Percentiles rank a stretch among this genome's conserved stretches.
These are phyloP conservation scores for Pseudolaguvia tuberculata DNA, from an alignment of 2,113 vertebrate species.

Conservation along the genomic window DNA sequence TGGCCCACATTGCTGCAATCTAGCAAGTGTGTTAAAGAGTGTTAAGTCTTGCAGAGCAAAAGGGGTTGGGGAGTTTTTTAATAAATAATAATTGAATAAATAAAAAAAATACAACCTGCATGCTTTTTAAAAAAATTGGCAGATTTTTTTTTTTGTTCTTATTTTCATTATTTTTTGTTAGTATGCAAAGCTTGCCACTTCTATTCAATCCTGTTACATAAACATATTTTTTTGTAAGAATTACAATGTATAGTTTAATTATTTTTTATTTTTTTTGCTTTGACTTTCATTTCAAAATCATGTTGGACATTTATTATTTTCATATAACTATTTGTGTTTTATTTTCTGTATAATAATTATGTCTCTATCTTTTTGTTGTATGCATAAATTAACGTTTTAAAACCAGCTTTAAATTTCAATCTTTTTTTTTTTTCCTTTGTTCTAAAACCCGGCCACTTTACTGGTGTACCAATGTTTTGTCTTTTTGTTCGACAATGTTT, in stretches of 20 bases:
- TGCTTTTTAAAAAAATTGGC: conserved; percentile 59
- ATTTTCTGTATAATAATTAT: conserved; percentile 83
- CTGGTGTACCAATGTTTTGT: conserved; percentile 66
- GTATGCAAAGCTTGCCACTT: conserved; percentile 62
- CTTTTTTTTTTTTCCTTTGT: conserved; percentile 59
- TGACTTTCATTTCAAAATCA: conserved; percentile 75
- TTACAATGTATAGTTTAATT: conserved; percentile 83
- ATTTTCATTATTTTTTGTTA: conserved; percentile 28
- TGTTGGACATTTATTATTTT: conserved; percentile 87
- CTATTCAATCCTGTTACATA: conserved; percentile 60
- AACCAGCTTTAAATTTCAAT: conserved; percentile 85
- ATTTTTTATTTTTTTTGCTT: conserved; percentile 71
- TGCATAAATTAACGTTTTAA: conserved; percentile 80
- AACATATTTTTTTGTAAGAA: conserved; percentile 61
- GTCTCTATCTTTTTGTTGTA: conserved; percentile 45
- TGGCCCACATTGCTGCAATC: conserved; percentile 58
- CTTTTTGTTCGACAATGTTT: conserved; percentile 58
- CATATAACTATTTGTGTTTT: conserved; percentile 73
- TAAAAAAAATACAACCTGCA: conserved; percentile 47
- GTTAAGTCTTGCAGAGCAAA: conserved; percentile 61
- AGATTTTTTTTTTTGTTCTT: conserved; percentile 30
- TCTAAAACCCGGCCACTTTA: conserved; percentile 74
- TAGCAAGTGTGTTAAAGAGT: conserved; percentile 59
- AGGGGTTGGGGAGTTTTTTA: conserved; percentile 58
- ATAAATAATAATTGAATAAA: no score